These are phyloP conservation scores for Pristionchus japonicus DNA, from an alignment of 2,888 invertebrate genomes.

Conservation along the genomic window DNA sequence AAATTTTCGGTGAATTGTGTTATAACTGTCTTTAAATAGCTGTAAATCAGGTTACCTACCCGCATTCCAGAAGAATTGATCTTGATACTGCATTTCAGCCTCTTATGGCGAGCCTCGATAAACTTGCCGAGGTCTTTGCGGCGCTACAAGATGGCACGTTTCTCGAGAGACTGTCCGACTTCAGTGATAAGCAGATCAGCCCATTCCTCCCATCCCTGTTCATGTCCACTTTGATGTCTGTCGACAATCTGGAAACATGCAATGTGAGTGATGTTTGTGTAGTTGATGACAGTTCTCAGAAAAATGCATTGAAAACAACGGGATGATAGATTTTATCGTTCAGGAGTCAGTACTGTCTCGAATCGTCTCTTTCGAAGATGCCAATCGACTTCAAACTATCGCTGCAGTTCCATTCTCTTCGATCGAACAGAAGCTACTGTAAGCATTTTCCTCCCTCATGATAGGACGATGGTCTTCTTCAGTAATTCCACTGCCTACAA, in stretches of 20 bases:
- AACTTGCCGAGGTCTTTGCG: slow-evolving; percentile 19
- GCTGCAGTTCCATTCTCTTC: background rate
- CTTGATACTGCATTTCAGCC: background rate
- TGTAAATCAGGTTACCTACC: too few species aligned
- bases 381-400: slow-evolving; percentile 37
- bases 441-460: too few species aligned
- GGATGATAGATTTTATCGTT: background rate
- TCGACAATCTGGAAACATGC: background rate
- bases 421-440: background rate
- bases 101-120: background rate
- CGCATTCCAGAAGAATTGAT: background rate
- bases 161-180: background rate
- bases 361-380: slow-evolving; percentile 33
- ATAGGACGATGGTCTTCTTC: background rate
- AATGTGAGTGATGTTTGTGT: background rate
- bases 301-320: too few species aligned
- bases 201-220: slow-evolving; percentile 37
- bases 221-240: background rate
- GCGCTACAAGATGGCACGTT: slow-evolving; percentile 32
- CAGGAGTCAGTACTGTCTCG: slow-evolving; percentile 32
- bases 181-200: slow-evolving; percentile 26
- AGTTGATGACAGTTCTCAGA: background rate
- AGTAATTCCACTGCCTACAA: background rate
- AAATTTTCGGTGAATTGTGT: background rate
- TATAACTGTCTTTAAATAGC: background rate